A percentile compares a stretch with the other conserved stretches of the same genome.
These are phyloP conservation scores for Smittia sp. DNA, from an alignment of 2,888 invertebrate genomes.

Conservation along the genomic window DNA sequence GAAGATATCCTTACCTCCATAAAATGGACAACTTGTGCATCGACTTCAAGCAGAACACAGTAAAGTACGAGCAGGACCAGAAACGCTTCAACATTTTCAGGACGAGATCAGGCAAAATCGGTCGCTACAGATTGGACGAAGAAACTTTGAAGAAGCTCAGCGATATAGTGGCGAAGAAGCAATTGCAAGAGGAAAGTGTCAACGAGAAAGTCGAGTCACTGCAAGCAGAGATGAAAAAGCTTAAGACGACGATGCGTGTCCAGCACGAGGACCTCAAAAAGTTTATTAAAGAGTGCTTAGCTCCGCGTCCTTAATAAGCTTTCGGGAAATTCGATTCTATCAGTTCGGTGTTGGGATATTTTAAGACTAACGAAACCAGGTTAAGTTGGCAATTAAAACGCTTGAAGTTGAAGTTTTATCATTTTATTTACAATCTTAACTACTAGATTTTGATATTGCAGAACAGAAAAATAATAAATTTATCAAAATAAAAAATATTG, in stretches of 20 bases:
- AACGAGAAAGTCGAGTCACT: constrained; percentile 30
- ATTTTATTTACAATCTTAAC: no score
- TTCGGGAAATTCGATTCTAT: no score
- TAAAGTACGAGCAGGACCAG: constrained; percentile 31
- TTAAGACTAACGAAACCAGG: no score
- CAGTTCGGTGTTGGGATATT: no score
- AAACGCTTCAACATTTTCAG: constrained; percentile 6
- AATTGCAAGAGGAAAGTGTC: not conserved
- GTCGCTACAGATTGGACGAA: constrained; percentile 1
- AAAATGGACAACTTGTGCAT: constrained; percentile 39
- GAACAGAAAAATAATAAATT: not conserved
- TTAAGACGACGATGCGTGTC: not conserved
- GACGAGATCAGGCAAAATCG: not conserved
- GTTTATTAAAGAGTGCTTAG: not conserved
- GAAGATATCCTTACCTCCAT: constrained; percentile 34
- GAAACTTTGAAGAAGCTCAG: constrained; percentile 21
- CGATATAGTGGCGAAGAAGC: constrained; percentile 14
- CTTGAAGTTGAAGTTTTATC: no score
- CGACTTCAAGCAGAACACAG: constrained; percentile 31
- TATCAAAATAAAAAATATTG: not conserved
- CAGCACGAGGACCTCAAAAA: constrained; percentile 38
- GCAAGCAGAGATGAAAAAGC: constrained; percentile 21
- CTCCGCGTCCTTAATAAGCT: no score
- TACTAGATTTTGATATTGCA: not conserved
- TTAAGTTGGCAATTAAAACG: no score